These are phyloP conservation scores for Phyllotis vaccarum DNA, from an alignment of 2,797 vertebrate genomes.

Conservation along the genomic window DNA sequence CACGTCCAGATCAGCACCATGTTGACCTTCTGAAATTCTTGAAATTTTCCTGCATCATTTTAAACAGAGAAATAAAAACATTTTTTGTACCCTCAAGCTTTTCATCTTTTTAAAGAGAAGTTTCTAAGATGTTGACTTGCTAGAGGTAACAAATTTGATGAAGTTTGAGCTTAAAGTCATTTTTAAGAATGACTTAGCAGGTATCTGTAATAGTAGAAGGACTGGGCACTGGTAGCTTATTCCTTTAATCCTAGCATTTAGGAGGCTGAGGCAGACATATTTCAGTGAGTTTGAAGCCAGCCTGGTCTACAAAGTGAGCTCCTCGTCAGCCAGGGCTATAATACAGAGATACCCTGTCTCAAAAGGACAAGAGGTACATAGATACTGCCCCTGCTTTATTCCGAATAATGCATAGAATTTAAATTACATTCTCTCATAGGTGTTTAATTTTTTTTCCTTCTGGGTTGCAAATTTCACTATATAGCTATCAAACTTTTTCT, in stretches of 20 bases:
- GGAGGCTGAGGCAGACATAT: not conserved
- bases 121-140: not conserved
- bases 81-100: slow-evolving; percentile 2
- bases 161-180: not conserved
- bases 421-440: not conserved
- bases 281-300: not conserved
- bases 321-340: not conserved
- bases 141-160: not conserved
- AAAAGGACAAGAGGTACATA: not conserved
- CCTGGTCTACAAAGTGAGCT: not conserved
- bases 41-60: not conserved
- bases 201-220: not conserved
- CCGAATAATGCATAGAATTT: slow-evolving; percentile 35
- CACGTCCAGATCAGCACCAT: not conserved
- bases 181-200: not conserved
- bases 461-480: not conserved
- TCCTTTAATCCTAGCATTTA: not conserved
- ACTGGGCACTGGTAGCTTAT: not conserved
- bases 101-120: not conserved
- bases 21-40: not conserved
- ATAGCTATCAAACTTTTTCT: not conserved
- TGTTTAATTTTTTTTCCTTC: not conserved
- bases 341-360: not conserved
- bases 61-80: not conserved
- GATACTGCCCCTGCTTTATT: not conserved